A percentile compares a stretch with the other conserved stretches of the same genome.
Conservation (phyloP, 1,140 invertebrate species). For the Homalodisca vitripennis region DNA sequence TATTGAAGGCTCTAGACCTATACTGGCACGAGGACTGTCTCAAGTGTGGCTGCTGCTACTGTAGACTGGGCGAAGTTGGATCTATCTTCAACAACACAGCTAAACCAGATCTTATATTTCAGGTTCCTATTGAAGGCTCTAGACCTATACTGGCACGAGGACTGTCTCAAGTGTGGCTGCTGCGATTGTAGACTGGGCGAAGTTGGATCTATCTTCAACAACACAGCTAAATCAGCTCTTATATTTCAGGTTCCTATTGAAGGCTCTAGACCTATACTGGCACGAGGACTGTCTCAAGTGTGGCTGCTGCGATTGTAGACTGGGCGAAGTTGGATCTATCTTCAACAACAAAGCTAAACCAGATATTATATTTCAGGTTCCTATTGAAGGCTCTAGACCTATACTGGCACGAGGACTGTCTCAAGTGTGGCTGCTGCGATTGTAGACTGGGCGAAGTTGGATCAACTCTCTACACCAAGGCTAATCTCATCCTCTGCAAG, state of each 20-base stretch:
- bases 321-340: constrained; percentile 89
- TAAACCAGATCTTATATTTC: too few relatives aligned
- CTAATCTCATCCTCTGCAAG: constrained; percentile 89
- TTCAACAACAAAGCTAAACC: constrained; percentile 89
- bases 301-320: constrained; percentile 87
- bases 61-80: too few relatives aligned
- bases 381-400: too few relatives aligned
- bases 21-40: background rate
- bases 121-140: too few relatives aligned
- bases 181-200: constrained; percentile 89
- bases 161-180: background rate
- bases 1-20: too few relatives aligned
- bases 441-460: constrained; percentile 90
- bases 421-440: constrained; percentile 92
- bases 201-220: constrained; percentile 88
- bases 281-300: constrained; percentile 95
- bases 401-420: constrained; percentile 92
- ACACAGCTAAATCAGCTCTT: too few relatives aligned
- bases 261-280: constrained; percentile 86
- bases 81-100: too few relatives aligned
- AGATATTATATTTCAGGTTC: too few relatives aligned
- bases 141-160: too few relatives aligned
- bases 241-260: constrained; percentile 61
- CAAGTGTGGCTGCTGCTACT: too few relatives aligned
- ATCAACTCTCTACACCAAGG: constrained; percentile 88